Conservation (phyloP, 2,888 invertebrate species). For the Platypus cylindrus region DNA sequence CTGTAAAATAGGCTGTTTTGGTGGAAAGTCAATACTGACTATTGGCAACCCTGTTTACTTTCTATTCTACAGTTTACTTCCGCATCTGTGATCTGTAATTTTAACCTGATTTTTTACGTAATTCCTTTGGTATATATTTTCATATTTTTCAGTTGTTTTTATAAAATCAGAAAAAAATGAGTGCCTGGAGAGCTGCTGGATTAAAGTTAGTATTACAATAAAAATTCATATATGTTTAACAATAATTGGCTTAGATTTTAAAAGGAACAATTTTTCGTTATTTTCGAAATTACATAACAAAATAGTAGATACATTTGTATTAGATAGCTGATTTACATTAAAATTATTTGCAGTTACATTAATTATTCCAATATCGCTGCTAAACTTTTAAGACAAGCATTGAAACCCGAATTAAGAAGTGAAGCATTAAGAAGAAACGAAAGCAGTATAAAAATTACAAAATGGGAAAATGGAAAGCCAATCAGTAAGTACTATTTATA, state of each 20-base stretch:
- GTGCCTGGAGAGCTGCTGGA: slow-evolving; percentile 74
- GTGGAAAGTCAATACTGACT: too few relatives aligned
- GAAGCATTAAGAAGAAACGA: slow-evolving; percentile 68
- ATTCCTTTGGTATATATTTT: too few relatives aligned
- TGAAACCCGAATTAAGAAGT: slow-evolving; percentile 60
- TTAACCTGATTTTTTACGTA: too few relatives aligned
- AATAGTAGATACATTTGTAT: neutral
- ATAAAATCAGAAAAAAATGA: too few relatives aligned
- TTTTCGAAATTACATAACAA: neutral
- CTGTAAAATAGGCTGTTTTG: too few relatives aligned
- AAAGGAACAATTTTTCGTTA: too few relatives aligned
- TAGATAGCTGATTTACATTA: neutral
- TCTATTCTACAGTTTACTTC: too few relatives aligned
- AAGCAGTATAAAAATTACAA: slow-evolving; percentile 66
- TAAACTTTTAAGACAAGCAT: slow-evolving; percentile 59
- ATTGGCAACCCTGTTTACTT: too few relatives aligned
- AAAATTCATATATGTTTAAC: too few relatives aligned
- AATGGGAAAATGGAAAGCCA: slow-evolving; percentile 84
- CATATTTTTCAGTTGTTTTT: too few relatives aligned
- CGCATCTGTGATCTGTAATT: too few relatives aligned
- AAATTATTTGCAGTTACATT: slow-evolving; percentile 62
- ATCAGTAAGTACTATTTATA: slow-evolving; percentile 64
- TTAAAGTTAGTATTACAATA: slow-evolving; percentile 60
- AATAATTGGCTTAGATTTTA: too few relatives aligned
- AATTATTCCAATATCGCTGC: slow-evolving; percentile 94